These are phyloP conservation scores for Dolichallabes microphthalmus DNA, from an alignment of 2,113 vertebrate species.

Conservation along the genomic window DNA sequence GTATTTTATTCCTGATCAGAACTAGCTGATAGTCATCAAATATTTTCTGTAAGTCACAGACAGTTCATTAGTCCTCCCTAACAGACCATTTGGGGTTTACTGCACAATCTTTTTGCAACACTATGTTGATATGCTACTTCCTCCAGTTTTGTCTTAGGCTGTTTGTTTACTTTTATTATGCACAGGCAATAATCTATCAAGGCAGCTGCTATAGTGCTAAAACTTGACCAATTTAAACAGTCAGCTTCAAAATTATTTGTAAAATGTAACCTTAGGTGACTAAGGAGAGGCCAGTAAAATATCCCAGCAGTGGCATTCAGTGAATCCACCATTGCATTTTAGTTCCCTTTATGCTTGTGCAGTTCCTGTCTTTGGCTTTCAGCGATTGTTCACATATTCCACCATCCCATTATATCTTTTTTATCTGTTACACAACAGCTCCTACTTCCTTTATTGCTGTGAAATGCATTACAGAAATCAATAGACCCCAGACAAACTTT, in stretches of 20 bases:
- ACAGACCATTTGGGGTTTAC: background rate
- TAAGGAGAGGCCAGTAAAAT: background rate
- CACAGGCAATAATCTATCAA: background rate
- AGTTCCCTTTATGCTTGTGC: background rate
- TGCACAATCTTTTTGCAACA: background rate
- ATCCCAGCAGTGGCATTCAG: background rate
- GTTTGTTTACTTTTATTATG: background rate
- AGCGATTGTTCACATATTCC: background rate
- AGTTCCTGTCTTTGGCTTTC: background rate
- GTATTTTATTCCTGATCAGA: background rate
- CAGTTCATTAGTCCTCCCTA: background rate
- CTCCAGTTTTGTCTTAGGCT: background rate
- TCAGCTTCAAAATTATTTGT: background rate
- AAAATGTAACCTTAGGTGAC: background rate
- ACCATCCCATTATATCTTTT: background rate
- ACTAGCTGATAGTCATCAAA: background rate
- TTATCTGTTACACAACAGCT: constrained; percentile 32
- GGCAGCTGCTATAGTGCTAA: background rate
- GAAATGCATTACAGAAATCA: constrained; percentile 38
- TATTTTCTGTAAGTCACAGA: no score
- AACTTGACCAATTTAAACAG: background rate
- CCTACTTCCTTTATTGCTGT: background rate
- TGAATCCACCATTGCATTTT: background rate
- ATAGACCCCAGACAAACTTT: constrained; percentile 19
- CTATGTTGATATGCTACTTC: background rate